A percentile compares a stretch with the other conserved stretches of the same genome.
Conservation (phyloP, 2,797 vertebrate genomes). For the Protonibea diacanthus region DNA sequence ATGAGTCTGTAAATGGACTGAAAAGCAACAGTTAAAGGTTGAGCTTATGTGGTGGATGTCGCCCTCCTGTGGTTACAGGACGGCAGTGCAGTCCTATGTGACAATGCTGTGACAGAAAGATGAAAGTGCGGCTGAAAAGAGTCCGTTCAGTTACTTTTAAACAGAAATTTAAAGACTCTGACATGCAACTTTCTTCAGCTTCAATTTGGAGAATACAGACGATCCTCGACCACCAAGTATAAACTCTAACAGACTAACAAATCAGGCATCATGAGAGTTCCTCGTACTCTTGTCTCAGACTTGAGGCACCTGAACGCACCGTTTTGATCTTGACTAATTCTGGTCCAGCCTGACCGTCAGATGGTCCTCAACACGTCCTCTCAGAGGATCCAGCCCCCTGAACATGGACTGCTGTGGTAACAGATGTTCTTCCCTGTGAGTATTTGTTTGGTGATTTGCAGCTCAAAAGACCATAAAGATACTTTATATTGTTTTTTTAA, state of each 20-base stretch:
- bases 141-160: no score
- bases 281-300: background rate
- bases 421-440: background rate
- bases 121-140: no score
- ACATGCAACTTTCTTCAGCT: no score
- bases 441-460: background rate
- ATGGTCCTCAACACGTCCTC: background rate
- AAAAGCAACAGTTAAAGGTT: background rate
- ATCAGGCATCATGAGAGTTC: background rate
- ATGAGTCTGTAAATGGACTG: background rate
- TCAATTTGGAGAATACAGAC: background rate
- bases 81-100: no score
- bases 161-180: no score
- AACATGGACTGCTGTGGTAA: background rate
- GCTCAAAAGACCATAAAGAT: no score
- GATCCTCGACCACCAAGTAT: no score
- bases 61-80: conserved; percentile 42
- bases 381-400: conserved; percentile 10
- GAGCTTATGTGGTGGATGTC: conserved; percentile 16
- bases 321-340: background rate
- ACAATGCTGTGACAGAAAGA: no score
- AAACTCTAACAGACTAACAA: no score
- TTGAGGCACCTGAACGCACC: background rate
- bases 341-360: background rate
- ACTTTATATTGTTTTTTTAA: no score